These are phyloP conservation scores for Dione juno DNA, from an alignment of 2,888 invertebrate genomes.

Conservation along the genomic window DNA sequence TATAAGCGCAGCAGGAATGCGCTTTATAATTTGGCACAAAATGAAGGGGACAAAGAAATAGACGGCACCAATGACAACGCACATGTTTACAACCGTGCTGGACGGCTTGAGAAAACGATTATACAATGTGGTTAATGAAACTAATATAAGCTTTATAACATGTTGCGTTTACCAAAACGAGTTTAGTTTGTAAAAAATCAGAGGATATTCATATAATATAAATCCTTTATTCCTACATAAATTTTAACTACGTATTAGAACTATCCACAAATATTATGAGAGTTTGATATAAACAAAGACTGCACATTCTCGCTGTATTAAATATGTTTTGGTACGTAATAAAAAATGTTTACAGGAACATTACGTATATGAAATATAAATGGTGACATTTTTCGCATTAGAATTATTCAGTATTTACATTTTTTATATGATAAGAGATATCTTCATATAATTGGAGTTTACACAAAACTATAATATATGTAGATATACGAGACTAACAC, in stretches of 20 bases:
- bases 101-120: slow-evolving; percentile 45
- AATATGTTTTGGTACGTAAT: not conserved
- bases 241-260: not conserved
- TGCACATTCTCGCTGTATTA: not conserved
- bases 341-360: slow-evolving; percentile 9
- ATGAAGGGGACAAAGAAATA: slow-evolving; percentile 38
- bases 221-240: not conserved
- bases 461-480: slow-evolving; percentile 13
- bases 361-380: not conserved
- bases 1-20: slow-evolving; percentile 14
- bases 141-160: not conserved
- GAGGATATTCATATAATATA: not conserved
- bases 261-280: not conserved
- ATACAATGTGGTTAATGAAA: slow-evolving; percentile 1
- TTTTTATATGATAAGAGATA: not conserved
- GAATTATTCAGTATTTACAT: not conserved
- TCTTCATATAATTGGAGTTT: not conserved
- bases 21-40: slow-evolving; percentile 46
- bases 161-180: not conserved
- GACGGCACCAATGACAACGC: slow-evolving; percentile 43
- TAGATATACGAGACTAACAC: not conserved
- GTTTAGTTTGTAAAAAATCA: not conserved
- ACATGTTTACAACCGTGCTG: slow-evolving; percentile 49
- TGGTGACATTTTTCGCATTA: not conserved
- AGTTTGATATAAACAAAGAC: not conserved